These are phyloP conservation scores for Rhinogobius similis DNA, from an alignment of 2,113 vertebrate genomes.

Conservation along the genomic window DNA sequence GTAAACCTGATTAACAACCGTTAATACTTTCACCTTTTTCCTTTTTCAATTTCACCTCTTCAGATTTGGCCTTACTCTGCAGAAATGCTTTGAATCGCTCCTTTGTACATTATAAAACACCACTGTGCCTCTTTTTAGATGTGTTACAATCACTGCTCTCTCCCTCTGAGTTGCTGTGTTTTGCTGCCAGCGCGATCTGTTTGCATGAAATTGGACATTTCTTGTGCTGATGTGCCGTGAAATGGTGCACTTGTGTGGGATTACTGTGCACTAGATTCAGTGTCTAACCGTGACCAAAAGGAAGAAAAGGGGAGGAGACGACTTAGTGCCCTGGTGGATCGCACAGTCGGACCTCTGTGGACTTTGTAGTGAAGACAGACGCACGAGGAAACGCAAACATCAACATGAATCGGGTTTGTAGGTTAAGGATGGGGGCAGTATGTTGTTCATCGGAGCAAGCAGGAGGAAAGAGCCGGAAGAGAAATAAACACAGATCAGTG, in stretches of 20 bases:
- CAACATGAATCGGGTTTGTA: slow-evolving; percentile 9
- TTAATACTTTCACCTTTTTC: neutral
- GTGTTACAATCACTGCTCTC: slow-evolving; percentile 15
- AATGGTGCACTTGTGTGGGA: slow-evolving; percentile 73
- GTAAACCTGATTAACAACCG: neutral
- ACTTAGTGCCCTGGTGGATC: slow-evolving; percentile 18
- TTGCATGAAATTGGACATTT: slow-evolving; percentile 76
- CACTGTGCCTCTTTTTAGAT: neutral
- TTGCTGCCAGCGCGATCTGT: slow-evolving; percentile 51
- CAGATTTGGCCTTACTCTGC: neutral
- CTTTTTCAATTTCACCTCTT: neutral
- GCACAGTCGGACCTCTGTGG: slow-evolving; percentile 46
- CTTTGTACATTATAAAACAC: slow-evolving; percentile 5
- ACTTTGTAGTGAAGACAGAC: slow-evolving; percentile 49
- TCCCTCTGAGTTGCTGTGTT: slow-evolving; percentile 36
- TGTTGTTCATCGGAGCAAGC: slow-evolving; percentile 26
- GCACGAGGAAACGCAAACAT: slow-evolving; percentile 48
- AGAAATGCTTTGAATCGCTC: neutral
- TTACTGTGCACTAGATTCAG: slow-evolving; percentile 60
- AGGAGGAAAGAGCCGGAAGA: slow-evolving; percentile 42
- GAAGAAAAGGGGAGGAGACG: slow-evolving; percentile 13
- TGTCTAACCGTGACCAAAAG: slow-evolving; percentile 31
- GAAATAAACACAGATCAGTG: slow-evolving; percentile 64
- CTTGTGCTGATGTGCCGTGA: slow-evolving; percentile 74
- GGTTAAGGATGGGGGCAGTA: slow-evolving; percentile 15